Evolutionary conservation across 64 coral and sea anemone genomes (phyloP), one percentile per base, ranked within the genome.

Genomic region (Actinia tenebrosa): DNA sequence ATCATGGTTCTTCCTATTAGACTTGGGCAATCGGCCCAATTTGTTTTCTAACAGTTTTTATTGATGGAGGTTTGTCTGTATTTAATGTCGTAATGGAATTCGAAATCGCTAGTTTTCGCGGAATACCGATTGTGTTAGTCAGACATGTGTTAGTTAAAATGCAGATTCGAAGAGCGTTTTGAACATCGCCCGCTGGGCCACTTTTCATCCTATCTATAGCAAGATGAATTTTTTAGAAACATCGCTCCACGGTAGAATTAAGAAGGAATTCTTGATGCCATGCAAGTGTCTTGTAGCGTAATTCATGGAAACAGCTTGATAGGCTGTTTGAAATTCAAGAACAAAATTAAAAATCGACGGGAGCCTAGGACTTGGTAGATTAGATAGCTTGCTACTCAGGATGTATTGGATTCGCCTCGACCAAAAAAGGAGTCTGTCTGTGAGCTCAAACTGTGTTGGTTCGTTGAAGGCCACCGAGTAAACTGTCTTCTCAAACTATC

Each of bases 281-380:
- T 85, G 83, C 15, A 26, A 85, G 53, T 61, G 83, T 45, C 83
- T 64, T 85, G 53, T 23, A 44, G 54, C 11, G 53, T 85, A 46
- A 85, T 85, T 85, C 83, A 85, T 11, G 26, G 16, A 59, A 85
- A 58, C 83, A 85, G 83, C 60, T 85, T 85, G 83, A 85, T 11
- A 58, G 66, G 79, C 80, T 92, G 80, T 92, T 87, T 92, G 86
- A 84, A 92, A 92, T 92, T 54, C 64, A 87, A 87, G 79, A 83
- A 83, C 1, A 86, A 91, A 91, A 91, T 87, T 91, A 87, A 87
- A 91, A 91, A 86, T 43, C 90, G 19, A 78, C 86, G 85, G 90
- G 90, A 91, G 89, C 56, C 83, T 10, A 62, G 59, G 77, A 56
- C 85, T 86, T 53, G 77, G 71, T 60, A 86, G 89, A 91, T 91